Percentiles rank a stretch among this genome's conserved stretches.
phyloP scores from a whole-genome alignment of 2,113 vertebrate species.

The Triplophysa tibetana region DNA sequence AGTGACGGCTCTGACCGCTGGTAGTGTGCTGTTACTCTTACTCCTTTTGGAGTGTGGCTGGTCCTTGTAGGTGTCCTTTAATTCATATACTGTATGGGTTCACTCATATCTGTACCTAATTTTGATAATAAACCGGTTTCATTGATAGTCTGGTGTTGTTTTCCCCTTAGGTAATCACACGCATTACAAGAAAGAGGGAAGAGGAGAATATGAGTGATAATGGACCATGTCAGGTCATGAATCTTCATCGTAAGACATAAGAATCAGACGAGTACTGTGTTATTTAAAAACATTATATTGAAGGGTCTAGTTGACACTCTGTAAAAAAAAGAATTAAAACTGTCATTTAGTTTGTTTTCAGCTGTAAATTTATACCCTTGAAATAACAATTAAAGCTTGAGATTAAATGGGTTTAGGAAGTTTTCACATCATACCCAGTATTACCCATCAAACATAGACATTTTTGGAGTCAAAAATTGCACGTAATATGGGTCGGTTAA shows the following conservation, averaged over 20 bases:
- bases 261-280: too few relatives aligned
- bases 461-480: too few relatives aligned
- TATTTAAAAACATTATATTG: too few relatives aligned
- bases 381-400: too few relatives aligned
- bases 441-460: too few relatives aligned
- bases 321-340: too few relatives aligned
- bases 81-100: neutral
- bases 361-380: too few relatives aligned
- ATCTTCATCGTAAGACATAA: neutral
- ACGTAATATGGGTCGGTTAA: too few relatives aligned
- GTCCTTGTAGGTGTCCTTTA: neutral
- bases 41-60: neutral
- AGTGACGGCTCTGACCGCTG: neutral
- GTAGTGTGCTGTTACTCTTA: constrained; percentile 13
- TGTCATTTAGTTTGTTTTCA: too few relatives aligned
- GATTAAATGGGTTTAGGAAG: too few relatives aligned
- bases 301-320: too few relatives aligned
- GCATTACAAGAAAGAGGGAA: neutral
- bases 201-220: neutral
- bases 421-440: too few relatives aligned
- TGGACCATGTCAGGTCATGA: neutral
- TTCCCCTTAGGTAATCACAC: neutral
- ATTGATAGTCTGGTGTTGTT: neutral
- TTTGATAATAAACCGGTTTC: neutral
- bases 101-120: neutral